Conservation (phyloP, 2,888 invertebrate species). For the Cecidostiba fungosa region DNA sequence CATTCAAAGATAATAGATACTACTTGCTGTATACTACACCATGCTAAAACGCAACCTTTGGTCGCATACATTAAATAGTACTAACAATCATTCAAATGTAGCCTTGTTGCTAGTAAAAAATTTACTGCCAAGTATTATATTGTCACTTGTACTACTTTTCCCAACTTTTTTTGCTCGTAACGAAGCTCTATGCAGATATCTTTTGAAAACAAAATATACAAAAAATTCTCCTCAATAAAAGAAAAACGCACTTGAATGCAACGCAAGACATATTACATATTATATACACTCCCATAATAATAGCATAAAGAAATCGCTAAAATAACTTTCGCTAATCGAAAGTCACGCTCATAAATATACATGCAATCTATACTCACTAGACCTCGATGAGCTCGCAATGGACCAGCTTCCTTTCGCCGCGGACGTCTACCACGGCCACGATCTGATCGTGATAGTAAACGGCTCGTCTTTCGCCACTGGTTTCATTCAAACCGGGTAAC, state of each 20-base stretch:
- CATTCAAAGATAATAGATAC: background rate
- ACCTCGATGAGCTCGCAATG: conserved; percentile 93
- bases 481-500: conserved; percentile 40
- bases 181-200: too few species aligned
- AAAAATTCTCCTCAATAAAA: too few species aligned
- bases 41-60: background rate
- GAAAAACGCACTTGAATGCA: too few species aligned
- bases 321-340: background rate
- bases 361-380: conserved; percentile 85
- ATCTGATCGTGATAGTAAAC: conserved; percentile 92
- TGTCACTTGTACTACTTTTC: background rate
- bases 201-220: too few species aligned
- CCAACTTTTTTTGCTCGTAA: background rate
- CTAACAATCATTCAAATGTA: background rate
- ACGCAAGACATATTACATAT: too few species aligned
- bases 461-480: conserved; percentile 63
- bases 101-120: background rate
- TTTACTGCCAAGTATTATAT: background rate
- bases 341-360: background rate
- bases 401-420: conserved; percentile 86
- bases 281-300: too few species aligned
- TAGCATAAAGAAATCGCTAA: background rate
- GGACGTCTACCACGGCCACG: conserved; percentile 90
- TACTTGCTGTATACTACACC: background rate
- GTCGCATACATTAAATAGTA: background rate